Conservation (phyloP, 2,888 invertebrate species). For the Phengaris alcon region DNA sequence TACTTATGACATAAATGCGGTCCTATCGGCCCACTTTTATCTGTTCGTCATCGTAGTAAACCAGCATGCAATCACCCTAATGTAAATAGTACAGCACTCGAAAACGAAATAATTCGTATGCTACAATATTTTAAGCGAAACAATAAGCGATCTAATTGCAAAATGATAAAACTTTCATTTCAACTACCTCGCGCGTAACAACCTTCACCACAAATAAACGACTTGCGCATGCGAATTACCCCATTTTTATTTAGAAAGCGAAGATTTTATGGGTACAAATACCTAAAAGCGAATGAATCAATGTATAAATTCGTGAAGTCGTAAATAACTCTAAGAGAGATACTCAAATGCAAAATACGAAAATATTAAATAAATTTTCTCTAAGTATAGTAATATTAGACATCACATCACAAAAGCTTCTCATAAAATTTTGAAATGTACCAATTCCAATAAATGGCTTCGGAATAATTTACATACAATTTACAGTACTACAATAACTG, state of each 20-base stretch:
- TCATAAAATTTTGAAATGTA: slow-evolving; percentile 63
- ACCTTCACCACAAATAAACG: slow-evolving; percentile 65
- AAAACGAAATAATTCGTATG: slow-evolving; percentile 59
- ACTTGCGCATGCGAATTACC: slow-evolving; percentile 66
- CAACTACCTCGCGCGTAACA: slow-evolving; percentile 57
- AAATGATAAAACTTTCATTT: slow-evolving; percentile 53
- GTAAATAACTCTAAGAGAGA: slow-evolving; percentile 46
- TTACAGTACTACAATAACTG: background rate
- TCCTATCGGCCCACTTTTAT: background rate
- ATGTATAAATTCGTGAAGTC: slow-evolving; percentile 44
- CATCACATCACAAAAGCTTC: slow-evolving; percentile 78
- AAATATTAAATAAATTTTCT: slow-evolving; percentile 46
- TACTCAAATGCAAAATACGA: slow-evolving; percentile 47
- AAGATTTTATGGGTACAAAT: slow-evolving; percentile 42
- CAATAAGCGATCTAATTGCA: slow-evolving; percentile 68
- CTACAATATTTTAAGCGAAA: slow-evolving; percentile 66
- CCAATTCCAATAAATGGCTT: slow-evolving; percentile 47
- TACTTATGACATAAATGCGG: background rate
- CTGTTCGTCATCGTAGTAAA: slow-evolving; percentile 26
- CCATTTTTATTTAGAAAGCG: slow-evolving; percentile 48
- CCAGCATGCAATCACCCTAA: slow-evolving; percentile 59
- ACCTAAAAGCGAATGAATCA: slow-evolving; percentile 52
- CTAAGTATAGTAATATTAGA: slow-evolving; percentile 59
- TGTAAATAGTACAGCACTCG: slow-evolving; percentile 56
- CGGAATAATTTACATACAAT: background rate